These are phyloP conservation scores for Hermetia illucens DNA, from an alignment of 1,140 invertebrate genomes.

Conservation along the genomic window DNA sequence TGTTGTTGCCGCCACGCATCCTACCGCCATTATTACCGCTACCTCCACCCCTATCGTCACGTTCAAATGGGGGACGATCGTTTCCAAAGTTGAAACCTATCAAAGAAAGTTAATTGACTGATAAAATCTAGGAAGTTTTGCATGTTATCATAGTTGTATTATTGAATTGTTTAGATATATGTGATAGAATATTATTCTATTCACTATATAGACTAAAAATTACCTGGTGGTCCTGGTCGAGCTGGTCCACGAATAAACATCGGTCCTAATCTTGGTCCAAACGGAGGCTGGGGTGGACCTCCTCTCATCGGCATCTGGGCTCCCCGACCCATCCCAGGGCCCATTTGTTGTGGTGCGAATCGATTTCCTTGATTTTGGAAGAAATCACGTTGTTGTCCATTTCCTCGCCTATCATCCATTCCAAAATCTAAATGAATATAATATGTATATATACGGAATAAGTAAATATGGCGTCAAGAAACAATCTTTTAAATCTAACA, in stretches of 20 bases:
- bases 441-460: background rate
- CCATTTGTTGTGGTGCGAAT: slow-evolving; percentile 1
- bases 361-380: slow-evolving; percentile 2
- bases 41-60: slow-evolving; percentile 17
- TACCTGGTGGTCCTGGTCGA: background rate
- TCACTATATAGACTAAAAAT: background rate
- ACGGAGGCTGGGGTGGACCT: background rate
- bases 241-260: slow-evolving; percentile 1
- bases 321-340: background rate
- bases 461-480: background rate
- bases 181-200: slow-evolving; percentile 1
- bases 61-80: slow-evolving; percentile 27
- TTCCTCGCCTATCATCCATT: background rate
- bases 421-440: background rate
- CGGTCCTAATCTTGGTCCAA: background rate
- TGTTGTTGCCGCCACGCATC: slow-evolving; percentile 19
- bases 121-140: slow-evolving; percentile 10
- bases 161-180: slow-evolving; percentile 9
- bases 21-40: slow-evolving; percentile 27
- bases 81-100: slow-evolving; percentile 18
- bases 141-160: slow-evolving; percentile 7
- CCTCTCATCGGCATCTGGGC: background rate
- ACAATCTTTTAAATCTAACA: background rate
- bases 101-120: background rate
- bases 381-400: slow-evolving; percentile 3